These are phyloP conservation scores for Nerophis ophidion DNA, from an alignment of 2,113 vertebrate species.

Conservation along the genomic window DNA sequence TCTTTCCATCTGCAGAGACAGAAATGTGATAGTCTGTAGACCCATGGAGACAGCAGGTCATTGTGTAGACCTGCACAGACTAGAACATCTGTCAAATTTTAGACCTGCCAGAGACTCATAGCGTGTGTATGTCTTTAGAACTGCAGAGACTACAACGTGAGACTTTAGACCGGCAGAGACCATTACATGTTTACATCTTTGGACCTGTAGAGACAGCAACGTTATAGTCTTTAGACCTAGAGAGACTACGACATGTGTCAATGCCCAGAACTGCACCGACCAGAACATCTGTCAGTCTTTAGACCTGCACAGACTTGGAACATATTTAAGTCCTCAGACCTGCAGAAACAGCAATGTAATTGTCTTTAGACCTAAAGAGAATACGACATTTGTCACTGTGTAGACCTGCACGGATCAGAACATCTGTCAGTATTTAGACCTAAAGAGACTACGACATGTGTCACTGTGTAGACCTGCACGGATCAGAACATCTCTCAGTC, in stretches of 20 bases:
- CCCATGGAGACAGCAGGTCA: no score
- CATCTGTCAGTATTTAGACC: background rate
- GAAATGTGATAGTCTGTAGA: background rate
- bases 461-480: background rate
- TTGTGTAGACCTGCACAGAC: background rate
- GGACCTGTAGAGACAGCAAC: background rate
- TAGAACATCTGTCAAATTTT: no score
- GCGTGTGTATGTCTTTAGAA: background rate
- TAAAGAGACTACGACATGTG: no score
- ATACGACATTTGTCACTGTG: background rate
- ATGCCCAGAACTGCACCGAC: no score
- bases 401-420: background rate
- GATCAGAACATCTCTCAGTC: background rate
- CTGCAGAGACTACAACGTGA: background rate
- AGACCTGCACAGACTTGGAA: no score
- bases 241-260: no score
- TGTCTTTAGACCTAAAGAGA: background rate
- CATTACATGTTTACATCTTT: background rate
- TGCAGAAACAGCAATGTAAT: no score
- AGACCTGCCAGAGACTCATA: no score
- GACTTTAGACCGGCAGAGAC: no score
- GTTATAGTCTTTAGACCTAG: no score
- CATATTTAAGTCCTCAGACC: no score
- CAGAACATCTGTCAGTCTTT: no score
- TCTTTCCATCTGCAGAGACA: background rate